Conservation (phyloP, 1,140 invertebrate genomes). For the Anoplolepis gracilipes region DNA sequence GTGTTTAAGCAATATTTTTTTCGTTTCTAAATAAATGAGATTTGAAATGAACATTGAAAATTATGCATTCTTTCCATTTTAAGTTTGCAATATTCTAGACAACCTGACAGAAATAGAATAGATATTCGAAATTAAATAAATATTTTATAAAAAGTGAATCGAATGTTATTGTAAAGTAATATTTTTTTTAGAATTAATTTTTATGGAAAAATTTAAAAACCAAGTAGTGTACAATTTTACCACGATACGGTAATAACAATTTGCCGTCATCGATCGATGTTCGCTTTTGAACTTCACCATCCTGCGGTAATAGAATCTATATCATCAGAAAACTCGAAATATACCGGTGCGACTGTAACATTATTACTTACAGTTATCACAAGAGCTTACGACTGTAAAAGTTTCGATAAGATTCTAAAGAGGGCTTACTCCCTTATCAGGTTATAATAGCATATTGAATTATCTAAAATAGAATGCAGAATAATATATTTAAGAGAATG, state of each 20-base stretch:
- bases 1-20: background rate
- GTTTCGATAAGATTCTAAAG: background rate
- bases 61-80: background rate
- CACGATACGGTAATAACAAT: background rate
- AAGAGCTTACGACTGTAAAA: background rate
- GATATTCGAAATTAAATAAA: background rate
- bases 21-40: background rate
- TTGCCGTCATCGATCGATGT: background rate
- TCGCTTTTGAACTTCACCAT: background rate
- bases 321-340: background rate
- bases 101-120: background rate
- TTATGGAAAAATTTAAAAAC: background rate
- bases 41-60: background rate
- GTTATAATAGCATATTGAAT: background rate
- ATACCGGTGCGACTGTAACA: background rate
- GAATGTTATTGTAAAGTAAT: background rate
- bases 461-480: background rate
- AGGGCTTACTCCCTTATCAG: background rate
- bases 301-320: background rate
- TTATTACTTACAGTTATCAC: constrained; percentile 16
- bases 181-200: background rate
- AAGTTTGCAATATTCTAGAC: background rate
- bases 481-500: too few species aligned
- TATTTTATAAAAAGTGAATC: background rate
- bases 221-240: constrained; percentile 5